Evolutionary conservation across 64 coral and sea anemone species (phyloP).

Genomic region (Orbicella faveolata): DNA sequence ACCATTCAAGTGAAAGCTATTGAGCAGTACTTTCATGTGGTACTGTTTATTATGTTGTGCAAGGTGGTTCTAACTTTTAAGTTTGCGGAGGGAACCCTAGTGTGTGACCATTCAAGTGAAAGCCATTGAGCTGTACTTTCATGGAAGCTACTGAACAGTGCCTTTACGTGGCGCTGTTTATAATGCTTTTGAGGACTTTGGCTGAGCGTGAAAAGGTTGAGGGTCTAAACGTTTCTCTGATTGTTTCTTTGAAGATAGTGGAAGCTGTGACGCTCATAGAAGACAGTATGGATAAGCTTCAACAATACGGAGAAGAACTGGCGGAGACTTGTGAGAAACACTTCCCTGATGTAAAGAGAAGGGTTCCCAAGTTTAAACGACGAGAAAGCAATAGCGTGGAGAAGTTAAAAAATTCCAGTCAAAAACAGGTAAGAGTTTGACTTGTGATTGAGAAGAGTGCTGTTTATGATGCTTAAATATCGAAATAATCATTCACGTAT

Average conservation of each 20-base stretch:
- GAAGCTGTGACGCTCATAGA: slow-evolving; percentile 78
- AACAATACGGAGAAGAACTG: slow-evolving; percentile 74
- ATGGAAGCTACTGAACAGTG: too few species aligned
- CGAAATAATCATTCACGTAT: background rate
- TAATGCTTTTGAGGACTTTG: too few species aligned
- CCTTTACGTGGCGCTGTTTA: too few species aligned
- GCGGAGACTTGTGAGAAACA: slow-evolving; percentile 65
- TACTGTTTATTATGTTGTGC: too few species aligned
- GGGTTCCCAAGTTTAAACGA: slow-evolving; percentile 64
- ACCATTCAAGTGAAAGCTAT: too few species aligned
- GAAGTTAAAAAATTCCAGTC: slow-evolving; percentile 63
- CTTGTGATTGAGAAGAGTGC: background rate
- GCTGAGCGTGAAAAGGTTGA: too few species aligned
- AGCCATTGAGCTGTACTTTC: too few species aligned
- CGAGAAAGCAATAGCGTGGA: slow-evolving; percentile 41
- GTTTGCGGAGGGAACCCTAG: too few species aligned
- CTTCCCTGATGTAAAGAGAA: slow-evolving; percentile 80
- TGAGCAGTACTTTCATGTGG: too few species aligned
- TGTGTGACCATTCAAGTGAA: too few species aligned
- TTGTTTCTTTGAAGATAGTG: slow-evolving; percentile 46
- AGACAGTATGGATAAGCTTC: slow-evolving; percentile 88
- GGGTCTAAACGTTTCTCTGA: too few species aligned
- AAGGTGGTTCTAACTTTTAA: too few species aligned
- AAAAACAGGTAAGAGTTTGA: slow-evolving; percentile 66
- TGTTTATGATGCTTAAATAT: background rate